Evolutionary conservation across 1,140 invertebrate species (phyloP), one percentile per base, ranked within the genome.

Genomic region (Pogonognathellus flavescens): DNA sequence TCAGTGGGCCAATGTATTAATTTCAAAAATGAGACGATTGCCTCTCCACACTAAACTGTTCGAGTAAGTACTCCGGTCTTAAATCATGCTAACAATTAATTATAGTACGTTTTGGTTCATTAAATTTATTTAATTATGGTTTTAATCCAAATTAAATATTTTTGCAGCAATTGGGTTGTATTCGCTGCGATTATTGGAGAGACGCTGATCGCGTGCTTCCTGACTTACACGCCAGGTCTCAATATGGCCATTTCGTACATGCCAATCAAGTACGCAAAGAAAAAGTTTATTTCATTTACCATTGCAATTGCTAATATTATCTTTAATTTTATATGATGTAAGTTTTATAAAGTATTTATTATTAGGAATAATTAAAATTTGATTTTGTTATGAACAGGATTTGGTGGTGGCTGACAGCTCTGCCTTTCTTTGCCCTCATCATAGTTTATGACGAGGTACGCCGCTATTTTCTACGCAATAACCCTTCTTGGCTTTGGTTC

Each of bases 361-460:
- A n/a, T n/a, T n/a, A n/a, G n/a, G n/a, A n/a, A n/a, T n/a, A n/a
- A n/a, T n/a, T n/a, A n/a, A n/a, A n/a, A n/a, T n/a, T n/a, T n/a
- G n/a, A n/a, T n/a, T n/a, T n/a, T n/a, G n/a, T n/a, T n/a, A n/a
- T n/a, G n/a, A 7, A 59, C 89, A 93, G 93, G 87, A 91, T 93
- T 85, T 90, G 91, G 11, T 94, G 93, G 93, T 94, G 93, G 93
- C 91, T 94, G 83, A 90, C 91, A 52, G 92, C 93, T 14, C 83
- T 94, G 31, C 93, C 93, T 16, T 93, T 94, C 89, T 90, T 91
- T 70, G 60, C 93, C 41, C 70, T 91, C 5, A 93, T 93, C 88
- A 93, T 93, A 86, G 89, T 93, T 60, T 94, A 94, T 88, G 93
- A 93, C 89, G 89, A 94, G 90, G 87, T 90, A 66, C 90, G 93